Conservation (phyloP, 2,888 invertebrate species). For the Caenorhabditis doughertyi region DNA sequence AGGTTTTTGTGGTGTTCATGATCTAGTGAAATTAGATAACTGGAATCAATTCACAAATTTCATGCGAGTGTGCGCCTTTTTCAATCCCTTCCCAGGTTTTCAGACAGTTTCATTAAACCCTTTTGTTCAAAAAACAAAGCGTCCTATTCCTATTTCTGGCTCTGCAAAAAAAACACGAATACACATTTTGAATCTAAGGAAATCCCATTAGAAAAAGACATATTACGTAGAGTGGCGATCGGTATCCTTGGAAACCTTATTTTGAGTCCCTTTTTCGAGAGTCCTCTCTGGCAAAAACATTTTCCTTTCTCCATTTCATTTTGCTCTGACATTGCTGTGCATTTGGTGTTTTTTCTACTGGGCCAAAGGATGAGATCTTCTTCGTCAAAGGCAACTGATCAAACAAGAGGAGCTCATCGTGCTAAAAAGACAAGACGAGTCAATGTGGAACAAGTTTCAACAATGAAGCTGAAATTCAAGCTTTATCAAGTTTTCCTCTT, state of each 20-base stretch:
- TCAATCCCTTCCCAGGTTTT: too few species aligned
- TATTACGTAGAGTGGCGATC: background rate
- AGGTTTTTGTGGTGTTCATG: too few species aligned
- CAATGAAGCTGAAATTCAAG: background rate
- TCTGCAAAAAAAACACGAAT: background rate
- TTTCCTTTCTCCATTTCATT: background rate
- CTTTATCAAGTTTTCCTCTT: constrained; percentile 13
- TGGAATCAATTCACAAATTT: too few species aligned
- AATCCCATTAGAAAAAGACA: constrained; percentile 7
- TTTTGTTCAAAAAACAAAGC: too few species aligned
- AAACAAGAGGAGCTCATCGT: background rate
- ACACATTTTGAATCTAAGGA: background rate
- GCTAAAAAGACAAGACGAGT: background rate
- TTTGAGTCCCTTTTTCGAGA: background rate
- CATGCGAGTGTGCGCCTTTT: too few species aligned
- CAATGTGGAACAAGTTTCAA: background rate
- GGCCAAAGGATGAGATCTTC: background rate
- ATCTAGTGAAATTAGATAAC: too few species aligned
- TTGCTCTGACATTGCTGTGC: background rate
- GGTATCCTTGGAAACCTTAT: constrained; percentile 10
- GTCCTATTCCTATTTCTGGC: background rate
- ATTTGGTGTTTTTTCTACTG: background rate
- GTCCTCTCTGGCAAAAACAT: background rate
- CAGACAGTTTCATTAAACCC: too few species aligned
- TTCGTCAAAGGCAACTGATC: background rate